phyloP scores from a whole-genome alignment of 1,140 invertebrate genomes.

The Anastatus disparis region DNA sequence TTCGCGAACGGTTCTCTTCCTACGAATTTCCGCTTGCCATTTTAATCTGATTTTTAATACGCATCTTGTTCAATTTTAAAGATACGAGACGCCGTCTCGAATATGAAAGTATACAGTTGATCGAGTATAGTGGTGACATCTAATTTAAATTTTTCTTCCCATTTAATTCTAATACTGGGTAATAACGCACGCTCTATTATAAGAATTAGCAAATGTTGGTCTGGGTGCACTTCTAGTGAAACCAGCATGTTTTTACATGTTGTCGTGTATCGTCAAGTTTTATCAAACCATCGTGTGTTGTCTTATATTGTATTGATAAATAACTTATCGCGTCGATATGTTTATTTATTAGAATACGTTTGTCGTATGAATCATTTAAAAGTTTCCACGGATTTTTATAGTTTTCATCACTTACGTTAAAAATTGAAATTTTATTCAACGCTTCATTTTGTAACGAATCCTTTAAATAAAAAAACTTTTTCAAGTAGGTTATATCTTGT shows the following conservation, averaged over 20 bases:
- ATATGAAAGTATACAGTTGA: background rate
- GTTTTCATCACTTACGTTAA: slow-evolving; percentile 33
- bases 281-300: background rate
- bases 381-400: slow-evolving; percentile 42
- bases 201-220: background rate
- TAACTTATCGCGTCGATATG: background rate
- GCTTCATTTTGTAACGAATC: slow-evolving; percentile 14
- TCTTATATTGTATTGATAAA: background rate
- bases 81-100: background rate
- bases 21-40: no score
- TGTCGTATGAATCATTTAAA: slow-evolving; percentile 38
- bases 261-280: background rate
- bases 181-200: background rate
- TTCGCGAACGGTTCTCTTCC: background rate
- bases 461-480: slow-evolving; percentile 35
- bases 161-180: background rate
- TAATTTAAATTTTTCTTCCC: background rate
- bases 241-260: background rate
- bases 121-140: background rate
- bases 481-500: slow-evolving; percentile 15
- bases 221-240: background rate
- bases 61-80: background rate
- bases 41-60: no score
- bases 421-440: slow-evolving; percentile 24
- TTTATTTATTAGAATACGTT: slow-evolving; percentile 20